Evolutionary conservation across 2,888 invertebrate species (phyloP), one percentile per base, ranked within the genome.

Genomic region (Calameuta filiformis): DNA sequence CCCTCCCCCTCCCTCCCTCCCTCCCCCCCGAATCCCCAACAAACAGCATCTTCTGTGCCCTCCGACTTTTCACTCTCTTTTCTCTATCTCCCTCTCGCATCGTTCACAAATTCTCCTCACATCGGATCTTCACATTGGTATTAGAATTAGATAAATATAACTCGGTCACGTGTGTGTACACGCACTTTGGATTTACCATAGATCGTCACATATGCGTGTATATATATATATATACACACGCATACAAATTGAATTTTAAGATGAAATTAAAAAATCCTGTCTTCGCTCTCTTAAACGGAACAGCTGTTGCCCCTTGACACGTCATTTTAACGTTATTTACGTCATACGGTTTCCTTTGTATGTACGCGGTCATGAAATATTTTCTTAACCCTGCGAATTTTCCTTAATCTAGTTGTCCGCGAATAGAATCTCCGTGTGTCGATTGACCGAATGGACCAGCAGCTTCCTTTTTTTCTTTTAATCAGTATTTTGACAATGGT

Each of bases 61-160:
- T 78, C 79, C n/a, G 23, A 40, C 75, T 74, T 75, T 75, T 76
- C 76, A 76, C 69, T 73, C 74, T 79, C 71, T 76, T 71, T 31
- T 56, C 74, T 74, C 74, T 79, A 75, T 68, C 77, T 77, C 30
- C 4, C 75, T 23, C 33, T 40, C 30, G 1, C 69, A 11, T 30
- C 30, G 11, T 33, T 69, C 69, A 33, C 69, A 31, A 75, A 40
- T 75, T 69, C 77, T 77, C 75, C 75, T 15, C 30, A 68, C 68
- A 34, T 69, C n/a, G 75, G 73, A 75, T 40, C 78, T 35, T 76
- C 76, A 73, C 69, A 80, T 76, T 83, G 77, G 82, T 78, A 81
- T 85, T 81, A 83, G 86, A 84, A 87, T 86, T 85, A 84, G 87
- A 86, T 83, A 85, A 86, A 89, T 89, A 89, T 89, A 89, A 83